A percentile compares a stretch with the other conserved stretches of the same genome.
These are phyloP conservation scores for Aphelenchoides besseyi DNA, from an alignment of 1,140 invertebrate species.

Conservation along the genomic window DNA sequence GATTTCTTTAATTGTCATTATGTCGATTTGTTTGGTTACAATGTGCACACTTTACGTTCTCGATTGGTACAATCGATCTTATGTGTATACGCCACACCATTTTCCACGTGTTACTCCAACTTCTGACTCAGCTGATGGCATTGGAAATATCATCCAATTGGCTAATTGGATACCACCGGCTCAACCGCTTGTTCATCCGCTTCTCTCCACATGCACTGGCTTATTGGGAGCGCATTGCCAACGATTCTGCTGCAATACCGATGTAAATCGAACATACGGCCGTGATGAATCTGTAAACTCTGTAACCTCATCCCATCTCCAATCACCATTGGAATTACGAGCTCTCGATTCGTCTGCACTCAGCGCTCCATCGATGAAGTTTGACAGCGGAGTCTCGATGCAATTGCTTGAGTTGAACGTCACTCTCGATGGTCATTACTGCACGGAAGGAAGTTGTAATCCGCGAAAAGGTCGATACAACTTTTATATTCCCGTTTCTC, in stretches of 20 bases:
- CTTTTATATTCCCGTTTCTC: slow-evolving; percentile 48
- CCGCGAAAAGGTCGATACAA: slow-evolving; percentile 37
- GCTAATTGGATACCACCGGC: slow-evolving; percentile 21
- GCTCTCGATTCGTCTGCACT: not conserved
- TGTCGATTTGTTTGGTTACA: slow-evolving; percentile 49
- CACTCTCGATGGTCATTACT: slow-evolving; percentile 49
- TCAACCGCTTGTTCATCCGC: slow-evolving; percentile 13
- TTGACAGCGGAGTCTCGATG: slow-evolving; percentile 17
- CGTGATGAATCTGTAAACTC: too few relatives aligned
- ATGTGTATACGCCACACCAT: slow-evolving; percentile 26
- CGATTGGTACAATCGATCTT: slow-evolving; percentile 55
- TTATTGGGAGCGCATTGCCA: not conserved
- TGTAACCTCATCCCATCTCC: not conserved
- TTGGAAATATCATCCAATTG: slow-evolving; percentile 23
- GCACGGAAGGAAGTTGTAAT: slow-evolving; percentile 39
- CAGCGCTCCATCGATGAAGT: slow-evolving; percentile 22
- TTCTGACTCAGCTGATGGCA: slow-evolving; percentile 21
- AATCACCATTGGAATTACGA: slow-evolving; percentile 4
- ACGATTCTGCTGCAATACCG: not conserved
- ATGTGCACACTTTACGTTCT: slow-evolving; percentile 54
- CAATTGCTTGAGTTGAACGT: slow-evolving; percentile 37
- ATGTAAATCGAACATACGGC: too few relatives aligned
- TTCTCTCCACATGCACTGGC: slow-evolving; percentile 8
- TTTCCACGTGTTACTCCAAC: slow-evolving; percentile 23
- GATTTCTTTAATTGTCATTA: slow-evolving; percentile 43